A percentile compares a stretch with the other conserved stretches of the same genome.
Conservation (phyloP, 2,888 invertebrate genomes). For the Stenotaenia linearis region DNA sequence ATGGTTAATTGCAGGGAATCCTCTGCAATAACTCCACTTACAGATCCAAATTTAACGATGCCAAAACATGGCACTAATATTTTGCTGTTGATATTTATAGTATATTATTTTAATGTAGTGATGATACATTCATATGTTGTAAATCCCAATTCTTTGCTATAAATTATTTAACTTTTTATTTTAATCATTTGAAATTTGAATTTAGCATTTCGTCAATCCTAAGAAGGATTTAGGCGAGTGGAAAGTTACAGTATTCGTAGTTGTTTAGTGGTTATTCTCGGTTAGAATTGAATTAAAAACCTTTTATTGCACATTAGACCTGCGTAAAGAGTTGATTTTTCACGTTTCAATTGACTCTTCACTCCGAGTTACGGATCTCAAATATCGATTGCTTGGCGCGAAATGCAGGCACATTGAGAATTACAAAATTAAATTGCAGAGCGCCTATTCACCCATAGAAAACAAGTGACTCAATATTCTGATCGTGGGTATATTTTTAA, state of each 20-base stretch:
- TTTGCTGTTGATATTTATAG: neutral
- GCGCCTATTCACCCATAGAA: neutral
- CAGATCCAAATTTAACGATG: neutral
- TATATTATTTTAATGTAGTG: too few species aligned
- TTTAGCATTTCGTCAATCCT: too few species aligned
- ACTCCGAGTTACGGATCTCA: neutral
- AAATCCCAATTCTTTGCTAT: too few species aligned
- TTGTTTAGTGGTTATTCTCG: too few species aligned
- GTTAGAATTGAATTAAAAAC: neutral
- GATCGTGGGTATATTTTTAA: neutral
- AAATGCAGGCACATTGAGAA: neutral
- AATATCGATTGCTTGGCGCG: neutral
- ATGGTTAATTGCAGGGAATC: neutral
- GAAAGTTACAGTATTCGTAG: too few species aligned
- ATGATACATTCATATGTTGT: too few species aligned
- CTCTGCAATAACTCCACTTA: neutral
- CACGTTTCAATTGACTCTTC: neutral
- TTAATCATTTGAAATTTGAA: too few species aligned
- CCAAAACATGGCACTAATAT: neutral
- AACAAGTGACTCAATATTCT: neutral
- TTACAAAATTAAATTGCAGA: neutral
- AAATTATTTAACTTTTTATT: too few species aligned
- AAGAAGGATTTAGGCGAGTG: too few species aligned
- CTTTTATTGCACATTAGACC: neutral
- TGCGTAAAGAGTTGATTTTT: neutral